Base-by-base conservation (phyloP, 2,888 invertebrate genomes). In the Athalia circularis region DNA sequence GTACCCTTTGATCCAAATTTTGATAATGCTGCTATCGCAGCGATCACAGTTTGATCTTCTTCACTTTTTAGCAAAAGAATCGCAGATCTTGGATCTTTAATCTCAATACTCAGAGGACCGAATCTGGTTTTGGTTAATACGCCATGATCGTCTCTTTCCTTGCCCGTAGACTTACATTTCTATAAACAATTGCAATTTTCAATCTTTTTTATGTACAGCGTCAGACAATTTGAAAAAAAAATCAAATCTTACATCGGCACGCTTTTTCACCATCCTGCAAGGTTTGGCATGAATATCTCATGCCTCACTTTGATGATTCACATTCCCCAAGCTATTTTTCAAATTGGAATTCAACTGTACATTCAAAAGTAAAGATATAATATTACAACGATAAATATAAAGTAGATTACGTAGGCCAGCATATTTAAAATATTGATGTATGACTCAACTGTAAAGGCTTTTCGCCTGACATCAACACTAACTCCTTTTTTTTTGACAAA, bases 1-100 rank as follows among this genome's bases (percentile, higher is more conserved):
- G 80, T 77, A 0, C 82, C 79, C 82, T 92, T 93, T 81, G 88
- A 92, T 47, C 91, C 92, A 68, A 90, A 90, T 50, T 88, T 91
- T 0, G 92, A 92, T 8, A 92, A 91, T 65, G 92, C 92, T 3
- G 84, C 86, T 0, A 87, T 90, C 0, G 87, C 91, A 3, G 92
- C 92, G 1, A 86, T 87, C 5, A 89, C 86, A 29, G 91, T 91
- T 84, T 90, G 89, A 48, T 84, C 82, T 77, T 89, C 89, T 45
- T 86, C 75, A 48, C 86, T 87, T 78, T 85, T 81, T 4, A 89
- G 81, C 47, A 89, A 83, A 4, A 87, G 82, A 78, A 89, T 82
- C 9, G 87, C 87, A 3, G 87, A 87, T 15, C 84, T 84, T 47
- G 86, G 86, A 65, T 87, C 80, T 65, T 85, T 84, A 2, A 86